Base-by-base conservation (phyloP, 2,797 vertebrate species). In the Brachyalestes nurse region DNA sequence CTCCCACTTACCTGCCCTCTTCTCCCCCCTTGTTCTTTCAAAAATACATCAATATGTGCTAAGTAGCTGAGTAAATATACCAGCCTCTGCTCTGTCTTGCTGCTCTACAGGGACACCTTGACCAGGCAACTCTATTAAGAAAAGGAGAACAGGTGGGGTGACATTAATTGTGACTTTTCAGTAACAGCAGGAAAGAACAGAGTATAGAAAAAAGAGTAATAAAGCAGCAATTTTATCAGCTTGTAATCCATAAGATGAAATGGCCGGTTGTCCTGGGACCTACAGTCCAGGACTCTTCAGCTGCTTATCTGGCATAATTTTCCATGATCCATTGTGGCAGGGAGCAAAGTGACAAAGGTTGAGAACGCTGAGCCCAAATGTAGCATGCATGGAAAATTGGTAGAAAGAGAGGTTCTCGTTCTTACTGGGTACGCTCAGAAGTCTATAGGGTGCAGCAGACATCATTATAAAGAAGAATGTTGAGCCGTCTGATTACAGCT, bases 401-500 rank as follows among this genome's bases (percentile, higher is more conserved):
- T 34, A 51, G 9, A 25, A 49, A 17, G 12, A 21, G 12, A 69
- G 13, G 6, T 71, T 17, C 10, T 13, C 14, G 28, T 53, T 25
- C 42, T 55, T 23, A n/a, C 17, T 34, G 6, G n/a, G 16, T 19
- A 72, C 16, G 38, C 34, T 10, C 4, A 40, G 51, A 9, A 55
- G 28, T 1, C 17, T n/a, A 72, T 12, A 58, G 69, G 42, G 67
- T 55, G 7, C 5, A 13, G 25, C 28, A 10, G 71, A 3, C 25
- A 12, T 57, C 71, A 14, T 55, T 57, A n/a, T 57, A 58, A 57
- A 57, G 71, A 38, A 19, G 9, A 55, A 51, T 57, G 51, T n/a
- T 57, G 25, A 40, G 51, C 51, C 38, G n/a, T 8, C 14, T 72
- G 71, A 72, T 72, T 72, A 40, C 28, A 72, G 8, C 51, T 40